phyloP scores from a whole-genome alignment of 2,797 vertebrate genomes.

The Phataginus tetradactyla region DNA sequence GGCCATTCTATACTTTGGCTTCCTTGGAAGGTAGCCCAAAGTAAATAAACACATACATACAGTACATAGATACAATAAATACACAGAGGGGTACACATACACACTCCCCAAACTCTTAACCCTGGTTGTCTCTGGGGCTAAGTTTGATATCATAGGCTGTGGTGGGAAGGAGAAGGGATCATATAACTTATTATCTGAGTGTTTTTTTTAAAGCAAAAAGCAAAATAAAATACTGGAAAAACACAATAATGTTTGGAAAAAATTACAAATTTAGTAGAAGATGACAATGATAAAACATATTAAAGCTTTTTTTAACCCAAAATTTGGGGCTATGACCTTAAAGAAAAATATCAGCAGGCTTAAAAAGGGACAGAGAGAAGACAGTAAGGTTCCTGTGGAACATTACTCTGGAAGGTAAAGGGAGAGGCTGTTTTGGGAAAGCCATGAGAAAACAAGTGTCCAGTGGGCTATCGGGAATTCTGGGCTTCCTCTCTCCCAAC shows the following conservation, averaged over 20 bases:
- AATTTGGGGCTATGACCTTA: neutral
- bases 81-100: neutral
- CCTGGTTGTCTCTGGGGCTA: neutral
- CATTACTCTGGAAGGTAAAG: neutral
- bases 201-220: neutral
- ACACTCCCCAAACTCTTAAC: neutral
- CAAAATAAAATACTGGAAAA: neutral
- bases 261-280: neutral
- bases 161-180: neutral
- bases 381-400: neutral
- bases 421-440: neutral
- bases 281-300: neutral
- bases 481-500: neutral
- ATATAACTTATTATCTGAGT: neutral
- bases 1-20: neutral
- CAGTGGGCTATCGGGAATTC: neutral
- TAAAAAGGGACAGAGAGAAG: neutral
- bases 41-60: too few species aligned
- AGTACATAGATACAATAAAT: too few species aligned
- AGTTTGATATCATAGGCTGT: neutral
- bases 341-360: neutral
- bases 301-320: neutral
- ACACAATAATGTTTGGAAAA: neutral
- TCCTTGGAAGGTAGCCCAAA: neutral
- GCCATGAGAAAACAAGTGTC: neutral